Conservation (phyloP, 2,888 invertebrate genomes). For the Allacma fusca region DNA sequence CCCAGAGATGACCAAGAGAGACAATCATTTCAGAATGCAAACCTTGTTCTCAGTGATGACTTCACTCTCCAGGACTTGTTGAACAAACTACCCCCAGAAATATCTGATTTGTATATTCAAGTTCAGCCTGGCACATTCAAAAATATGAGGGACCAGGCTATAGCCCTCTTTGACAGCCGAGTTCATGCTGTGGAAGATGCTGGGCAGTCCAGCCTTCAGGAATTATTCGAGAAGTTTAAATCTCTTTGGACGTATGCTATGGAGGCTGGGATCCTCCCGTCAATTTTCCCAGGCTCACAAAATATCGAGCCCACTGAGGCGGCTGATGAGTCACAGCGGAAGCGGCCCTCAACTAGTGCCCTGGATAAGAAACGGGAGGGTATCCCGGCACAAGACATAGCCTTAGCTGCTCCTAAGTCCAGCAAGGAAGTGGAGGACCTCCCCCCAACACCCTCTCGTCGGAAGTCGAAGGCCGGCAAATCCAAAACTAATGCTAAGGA, state of each 20-base stretch:
- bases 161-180: slow-evolving; percentile 45
- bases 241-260: slow-evolving; percentile 46
- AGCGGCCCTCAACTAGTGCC: neutral
- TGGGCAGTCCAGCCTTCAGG: slow-evolving; percentile 43
- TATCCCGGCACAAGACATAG: neutral
- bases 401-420: neutral
- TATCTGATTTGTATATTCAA: slow-evolving; percentile 41
- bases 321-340: neutral
- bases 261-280: slow-evolving; percentile 31
- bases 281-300: neutral
- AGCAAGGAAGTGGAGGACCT: neutral
- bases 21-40: neutral
- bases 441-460: neutral
- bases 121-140: slow-evolving; percentile 12
- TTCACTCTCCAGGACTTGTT: slow-evolving; percentile 48
- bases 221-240: slow-evolving; percentile 50
- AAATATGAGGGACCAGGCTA: neutral
- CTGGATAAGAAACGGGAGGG: neutral
- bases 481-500: slow-evolving; percentile 1
- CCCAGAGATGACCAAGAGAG: neutral
- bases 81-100: slow-evolving; percentile 45
- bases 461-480: slow-evolving; percentile 17
- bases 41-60: slow-evolving; percentile 29
- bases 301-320: neutral
- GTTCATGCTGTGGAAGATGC: slow-evolving; percentile 44